phyloP scores from a whole-genome alignment of 2,113 vertebrate genomes.

The Deroptyus accipitrinus region DNA sequence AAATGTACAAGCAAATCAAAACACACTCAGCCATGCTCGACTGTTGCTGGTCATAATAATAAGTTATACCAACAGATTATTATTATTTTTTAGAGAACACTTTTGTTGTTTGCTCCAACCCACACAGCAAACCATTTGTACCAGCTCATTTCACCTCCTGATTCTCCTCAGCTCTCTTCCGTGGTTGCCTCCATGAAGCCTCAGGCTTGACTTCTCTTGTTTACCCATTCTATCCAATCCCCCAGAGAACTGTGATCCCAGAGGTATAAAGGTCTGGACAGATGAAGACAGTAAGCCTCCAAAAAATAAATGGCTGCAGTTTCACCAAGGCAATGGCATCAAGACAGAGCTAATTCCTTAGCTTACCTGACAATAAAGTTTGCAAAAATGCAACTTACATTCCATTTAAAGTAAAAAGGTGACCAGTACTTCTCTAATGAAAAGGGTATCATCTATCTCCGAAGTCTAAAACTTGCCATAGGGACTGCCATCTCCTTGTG shows the following conservation, averaged over 20 bases:
- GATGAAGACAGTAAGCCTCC: not conserved
- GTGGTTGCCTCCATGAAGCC: not conserved
- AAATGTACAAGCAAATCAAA: not conserved
- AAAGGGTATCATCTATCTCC: constrained; percentile 62
- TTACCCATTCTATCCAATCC: not conserved
- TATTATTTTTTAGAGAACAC: not conserved
- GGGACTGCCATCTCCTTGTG: not conserved
- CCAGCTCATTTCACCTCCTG: not conserved
- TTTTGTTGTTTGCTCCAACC: not conserved
- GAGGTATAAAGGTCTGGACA: not conserved
- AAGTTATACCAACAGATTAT: not conserved
- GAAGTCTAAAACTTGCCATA: constrained; percentile 50
- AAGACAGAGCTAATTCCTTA: constrained; percentile 13
- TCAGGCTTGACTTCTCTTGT: not conserved
- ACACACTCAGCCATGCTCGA: not conserved
- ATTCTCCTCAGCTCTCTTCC: not conserved
- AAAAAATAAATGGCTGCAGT: not conserved
- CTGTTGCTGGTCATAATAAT: not conserved
- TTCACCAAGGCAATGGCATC: constrained; percentile 22
- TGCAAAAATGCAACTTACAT: constrained; percentile 53
- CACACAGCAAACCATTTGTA: not conserved
- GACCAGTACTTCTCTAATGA: constrained; percentile 64
- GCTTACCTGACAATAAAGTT: constrained; percentile 57
- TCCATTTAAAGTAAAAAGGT: constrained; percentile 55
- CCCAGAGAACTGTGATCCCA: not conserved